Evolutionary conservation across 2,797 vertebrate species (phyloP), one percentile per base, ranked within the genome.

Genomic region (Sphenopsis melanotis): DNA sequence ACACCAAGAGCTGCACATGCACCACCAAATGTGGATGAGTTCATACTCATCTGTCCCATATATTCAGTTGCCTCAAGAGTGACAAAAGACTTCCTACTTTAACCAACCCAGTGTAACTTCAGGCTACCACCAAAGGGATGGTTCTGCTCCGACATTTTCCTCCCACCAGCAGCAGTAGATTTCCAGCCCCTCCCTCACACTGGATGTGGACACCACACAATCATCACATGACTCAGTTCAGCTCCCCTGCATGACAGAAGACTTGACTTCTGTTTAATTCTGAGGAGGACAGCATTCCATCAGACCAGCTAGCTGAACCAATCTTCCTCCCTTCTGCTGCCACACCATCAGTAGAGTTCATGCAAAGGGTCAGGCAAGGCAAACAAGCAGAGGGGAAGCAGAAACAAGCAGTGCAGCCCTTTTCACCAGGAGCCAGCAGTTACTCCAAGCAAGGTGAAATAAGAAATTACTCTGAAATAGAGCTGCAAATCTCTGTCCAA

Each of bases 201-300:
- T 0, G 32, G 27, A 32, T 1, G 2, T 9, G 15, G 46, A 34
- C 61, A 39, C 37, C 0, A 2, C 3, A 19, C 52, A 71, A 63
- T 42, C 4, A 2, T 22, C 26, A 0, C 3, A 32, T 13, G 7
- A 63, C 44, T 49, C 41, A 21, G 26, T 26, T 81, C 34, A 41
- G 64, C 9, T 74, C 47, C 9, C 21, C 29, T 34, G 23, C 8
- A 1, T n/a, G 14, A 65, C 26, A 68, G 42, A 83, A 57, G 8
- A 36, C 26, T 76, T 1, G 12, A 9, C 5, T 39, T 42, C 32
- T 47, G 37, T 44, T 71, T 37, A 23, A 78, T 68, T 71, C 64
- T 39, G 53, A 66, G 53, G 27, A 70, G 17, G n/a, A 15, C 34
- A 71, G 34, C 61, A 61, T 85, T 83, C 44, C 59, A 71, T 24